phyloP scores from a whole-genome alignment of 2,113 vertebrate species.

The Girardinichthys multiradiatus region DNA sequence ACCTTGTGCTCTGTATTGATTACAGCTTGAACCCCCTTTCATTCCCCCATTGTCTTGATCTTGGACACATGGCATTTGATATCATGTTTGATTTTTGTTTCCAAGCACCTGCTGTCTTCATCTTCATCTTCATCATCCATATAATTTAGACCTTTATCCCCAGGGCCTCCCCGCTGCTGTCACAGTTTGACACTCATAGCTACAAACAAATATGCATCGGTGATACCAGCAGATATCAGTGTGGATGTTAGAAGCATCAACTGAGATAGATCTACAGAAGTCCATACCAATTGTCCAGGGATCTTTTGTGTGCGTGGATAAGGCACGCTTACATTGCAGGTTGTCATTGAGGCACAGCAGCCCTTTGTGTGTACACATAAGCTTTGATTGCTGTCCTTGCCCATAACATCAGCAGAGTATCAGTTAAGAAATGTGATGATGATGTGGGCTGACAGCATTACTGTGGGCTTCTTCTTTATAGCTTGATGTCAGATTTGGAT shows the following conservation, averaged over 20 bases:
- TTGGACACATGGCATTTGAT: conserved; percentile 43
- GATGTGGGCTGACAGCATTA: conserved; percentile 64
- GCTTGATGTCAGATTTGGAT: conserved; percentile 70
- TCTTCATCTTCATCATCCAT: conserved; percentile 26
- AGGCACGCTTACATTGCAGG: conserved; percentile 27
- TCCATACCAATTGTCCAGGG: conserved; percentile 22
- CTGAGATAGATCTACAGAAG: conserved; percentile 27
- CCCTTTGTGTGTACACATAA: conserved; percentile 40
- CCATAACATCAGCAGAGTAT: conserved; percentile 53
- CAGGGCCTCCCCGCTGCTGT: conserved; percentile 16
- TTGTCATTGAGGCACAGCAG: conserved; percentile 30
- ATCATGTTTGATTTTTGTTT: conserved; percentile 61
- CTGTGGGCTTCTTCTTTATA: conserved; percentile 36
- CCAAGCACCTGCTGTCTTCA: conserved; percentile 25
- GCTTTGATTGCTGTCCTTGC: conserved; percentile 69
- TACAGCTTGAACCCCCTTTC: conserved; percentile 57
- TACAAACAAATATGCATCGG: conserved; percentile 54
- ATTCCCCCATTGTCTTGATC: conserved; percentile 48
- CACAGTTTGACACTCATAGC: conserved; percentile 48
- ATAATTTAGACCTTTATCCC: conserved; percentile 8
- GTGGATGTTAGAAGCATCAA: conserved; percentile 29
- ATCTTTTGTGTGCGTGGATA: conserved; percentile 46
- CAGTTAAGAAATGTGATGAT: conserved; percentile 49
- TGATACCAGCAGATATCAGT: conserved; percentile 22
- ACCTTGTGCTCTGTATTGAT: conserved; percentile 74